Evolutionary conservation across 2,113 vertebrate genomes (phyloP).

Genomic region (Acrocephalus kingi): DNA sequence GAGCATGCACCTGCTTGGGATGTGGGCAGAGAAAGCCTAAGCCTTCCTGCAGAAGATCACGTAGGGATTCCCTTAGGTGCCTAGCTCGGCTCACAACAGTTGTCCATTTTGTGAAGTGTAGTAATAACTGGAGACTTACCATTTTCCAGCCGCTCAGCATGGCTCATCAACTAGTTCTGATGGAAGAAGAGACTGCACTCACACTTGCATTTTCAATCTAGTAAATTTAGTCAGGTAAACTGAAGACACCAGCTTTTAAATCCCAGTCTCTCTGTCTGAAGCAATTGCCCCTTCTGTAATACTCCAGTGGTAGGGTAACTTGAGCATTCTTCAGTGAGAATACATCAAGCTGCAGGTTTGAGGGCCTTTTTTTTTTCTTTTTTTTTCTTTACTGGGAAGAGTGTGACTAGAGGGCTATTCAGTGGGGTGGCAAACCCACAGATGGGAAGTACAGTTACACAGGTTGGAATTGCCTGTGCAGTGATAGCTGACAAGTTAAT

Average conservation of each 20-base stretch:
- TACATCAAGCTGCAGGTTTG: neutral
- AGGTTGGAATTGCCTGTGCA: neutral
- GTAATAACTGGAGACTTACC: neutral
- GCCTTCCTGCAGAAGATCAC: neutral
- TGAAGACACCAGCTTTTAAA: neutral
- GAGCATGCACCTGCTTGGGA: neutral
- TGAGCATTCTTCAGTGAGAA: neutral
- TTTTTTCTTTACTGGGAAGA: neutral
- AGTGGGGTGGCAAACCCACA: neutral
- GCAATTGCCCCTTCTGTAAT: neutral
- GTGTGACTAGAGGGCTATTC: neutral
- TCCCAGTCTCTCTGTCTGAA: neutral
- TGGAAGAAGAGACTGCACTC: neutral
- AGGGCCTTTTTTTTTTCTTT: neutral
- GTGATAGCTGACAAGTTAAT: neutral
- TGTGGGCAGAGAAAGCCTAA: neutral
- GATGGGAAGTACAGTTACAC: neutral
- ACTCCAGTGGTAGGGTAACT: neutral
- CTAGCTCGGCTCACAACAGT: rapidly evolving
- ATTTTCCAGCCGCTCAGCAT: neutral
- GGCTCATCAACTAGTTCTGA: neutral
- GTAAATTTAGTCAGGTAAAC: neutral
- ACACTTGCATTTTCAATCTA: neutral
- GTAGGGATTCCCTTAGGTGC: neutral
- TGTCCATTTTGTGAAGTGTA: rapidly evolving